These are phyloP conservation scores for Dicycla oo DNA, from an alignment of 2,888 invertebrate genomes.

Conservation along the genomic window DNA sequence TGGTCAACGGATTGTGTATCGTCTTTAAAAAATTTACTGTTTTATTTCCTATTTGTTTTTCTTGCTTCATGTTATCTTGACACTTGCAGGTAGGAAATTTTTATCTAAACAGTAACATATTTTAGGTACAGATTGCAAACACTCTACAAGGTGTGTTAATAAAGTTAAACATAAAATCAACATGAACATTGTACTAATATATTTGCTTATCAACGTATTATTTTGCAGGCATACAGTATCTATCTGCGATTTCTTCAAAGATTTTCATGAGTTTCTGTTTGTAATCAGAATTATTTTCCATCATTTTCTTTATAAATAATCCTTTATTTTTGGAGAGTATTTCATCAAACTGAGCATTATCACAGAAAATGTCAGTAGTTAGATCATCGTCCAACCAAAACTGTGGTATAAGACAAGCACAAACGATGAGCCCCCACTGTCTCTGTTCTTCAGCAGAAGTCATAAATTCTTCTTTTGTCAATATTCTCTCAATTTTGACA, in stretches of 20 bases:
- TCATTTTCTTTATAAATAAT: slow-evolving; percentile 89
- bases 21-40: background rate
- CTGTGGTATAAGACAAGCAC: slow-evolving; percentile 88
- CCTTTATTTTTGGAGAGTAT: slow-evolving; percentile 89
- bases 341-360: slow-evolving; percentile 88
- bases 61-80: slow-evolving; percentile 7
- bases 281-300: slow-evolving; percentile 86
- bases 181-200: background rate
- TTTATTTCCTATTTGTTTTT: background rate
- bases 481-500: slow-evolving; percentile 80
- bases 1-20: no score
- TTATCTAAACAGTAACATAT: slow-evolving; percentile 49
- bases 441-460: slow-evolving; percentile 86
- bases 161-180: background rate
- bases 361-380: slow-evolving; percentile 83
- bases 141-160: background rate
- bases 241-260: slow-evolving; percentile 89
- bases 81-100: background rate
- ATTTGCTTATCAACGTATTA: background rate
- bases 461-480: slow-evolving; percentile 84
- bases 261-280: slow-evolving; percentile 87
- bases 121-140: background rate
- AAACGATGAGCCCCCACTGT: slow-evolving; percentile 89
- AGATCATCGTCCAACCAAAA: slow-evolving; percentile 89
- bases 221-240: slow-evolving; percentile 76